Evolutionary conservation across 2,797 vertebrate genomes (phyloP).

Genomic region (Leuciscus waleckii): DNA sequence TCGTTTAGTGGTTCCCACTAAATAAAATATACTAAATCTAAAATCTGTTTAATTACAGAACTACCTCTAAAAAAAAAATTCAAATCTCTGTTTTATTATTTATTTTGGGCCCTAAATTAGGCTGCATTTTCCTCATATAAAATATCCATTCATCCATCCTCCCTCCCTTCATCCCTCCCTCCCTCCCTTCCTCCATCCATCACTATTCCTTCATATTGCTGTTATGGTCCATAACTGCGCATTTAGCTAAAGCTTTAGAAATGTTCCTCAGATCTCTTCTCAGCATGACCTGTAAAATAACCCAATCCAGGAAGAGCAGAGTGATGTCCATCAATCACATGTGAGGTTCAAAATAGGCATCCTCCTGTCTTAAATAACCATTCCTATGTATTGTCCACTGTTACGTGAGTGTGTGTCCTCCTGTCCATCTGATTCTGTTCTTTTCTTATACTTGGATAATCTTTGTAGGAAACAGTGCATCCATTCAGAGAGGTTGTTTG

Average conservation of each 20-base stretch:
- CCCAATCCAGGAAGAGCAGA: conserved; percentile 74
- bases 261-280: conserved; percentile 79
- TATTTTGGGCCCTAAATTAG: neutral
- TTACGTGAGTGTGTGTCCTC: neutral
- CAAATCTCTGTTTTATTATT: neutral
- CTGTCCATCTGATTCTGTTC: neutral
- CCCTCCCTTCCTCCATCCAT: no score
- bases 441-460: conserved; percentile 1
- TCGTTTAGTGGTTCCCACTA: neutral
- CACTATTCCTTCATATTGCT: neutral
- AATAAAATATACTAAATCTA: neutral
- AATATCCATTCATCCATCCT: no score
- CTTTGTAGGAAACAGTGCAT: conserved; percentile 78
- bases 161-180: no score
- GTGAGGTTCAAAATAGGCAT: conserved; percentile 64
- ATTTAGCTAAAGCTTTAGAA: conserved; percentile 77
- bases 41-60: no score
- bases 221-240: conserved; percentile 43
- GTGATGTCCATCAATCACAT: conserved; percentile 76
- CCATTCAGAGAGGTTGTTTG: conserved; percentile 77
- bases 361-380: neutral
- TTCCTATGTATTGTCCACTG: neutral
- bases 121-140: neutral
- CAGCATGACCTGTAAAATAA: conserved; percentile 73
- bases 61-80: no score